Evolutionary conservation across 2,888 invertebrate species (phyloP).

Genomic region (Toxonevra muliebris): DNA sequence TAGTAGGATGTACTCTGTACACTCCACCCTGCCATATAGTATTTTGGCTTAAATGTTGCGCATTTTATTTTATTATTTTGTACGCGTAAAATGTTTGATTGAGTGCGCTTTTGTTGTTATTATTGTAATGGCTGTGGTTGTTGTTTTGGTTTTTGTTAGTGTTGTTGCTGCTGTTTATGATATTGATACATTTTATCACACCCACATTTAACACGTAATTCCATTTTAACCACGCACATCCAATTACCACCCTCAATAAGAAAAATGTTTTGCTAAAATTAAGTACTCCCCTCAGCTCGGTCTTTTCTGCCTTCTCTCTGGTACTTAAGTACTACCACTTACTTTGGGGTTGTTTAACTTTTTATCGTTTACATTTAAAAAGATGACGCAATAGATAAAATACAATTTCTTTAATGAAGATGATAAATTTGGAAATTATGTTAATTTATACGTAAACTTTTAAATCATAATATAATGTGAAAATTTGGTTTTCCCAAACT

Average conservation of each 20-base stretch:
- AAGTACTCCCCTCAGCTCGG: neutral
- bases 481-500: no score
- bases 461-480: no score
- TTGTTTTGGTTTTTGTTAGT: constrained; percentile 7
- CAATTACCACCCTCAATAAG: constrained; percentile 24
- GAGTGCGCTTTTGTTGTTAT: constrained; percentile 16
- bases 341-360: no score
- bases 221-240: constrained; percentile 30
- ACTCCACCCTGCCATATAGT: neutral
- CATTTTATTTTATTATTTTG: constrained; percentile 30
- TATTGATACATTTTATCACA: neutral
- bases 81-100: constrained; percentile 33
- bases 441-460: no score
- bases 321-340: no score
- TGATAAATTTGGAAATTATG: no score
- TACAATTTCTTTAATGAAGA: no score
- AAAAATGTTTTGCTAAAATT: neutral
- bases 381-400: no score
- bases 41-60: constrained; percentile 10
- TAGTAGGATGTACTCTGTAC: no score
- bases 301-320: no score
- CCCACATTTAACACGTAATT: constrained; percentile 38
- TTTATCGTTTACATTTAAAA: no score
- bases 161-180: neutral
- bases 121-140: neutral